Evolutionary conservation across 2,888 invertebrate species (phyloP).

Genomic region (Pandemis cinnamomeana): DNA sequence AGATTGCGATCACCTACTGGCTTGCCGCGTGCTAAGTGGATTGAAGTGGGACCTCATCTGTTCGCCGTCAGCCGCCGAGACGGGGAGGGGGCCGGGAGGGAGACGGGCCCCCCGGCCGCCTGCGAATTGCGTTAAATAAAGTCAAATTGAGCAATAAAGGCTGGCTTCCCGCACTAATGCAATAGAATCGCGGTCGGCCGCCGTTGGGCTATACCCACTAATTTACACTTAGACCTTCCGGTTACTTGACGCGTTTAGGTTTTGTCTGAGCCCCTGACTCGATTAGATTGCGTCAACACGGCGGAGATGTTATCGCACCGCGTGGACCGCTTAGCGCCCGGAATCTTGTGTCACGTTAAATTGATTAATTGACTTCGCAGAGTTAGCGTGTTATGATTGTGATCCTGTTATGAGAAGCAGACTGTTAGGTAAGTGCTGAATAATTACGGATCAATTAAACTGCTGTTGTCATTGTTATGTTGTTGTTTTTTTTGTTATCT

Average conservation of each 20-base stretch:
- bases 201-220: conserved; percentile 68
- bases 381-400: not conserved
- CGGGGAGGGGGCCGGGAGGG: conserved; percentile 56
- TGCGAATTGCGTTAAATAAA: conserved; percentile 80
- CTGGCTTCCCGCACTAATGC: conserved; percentile 78
- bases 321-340: conserved; percentile 2
- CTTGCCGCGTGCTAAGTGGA: conserved; percentile 79
- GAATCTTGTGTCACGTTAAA: conserved; percentile 6
- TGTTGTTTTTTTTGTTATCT: too few relatives aligned
- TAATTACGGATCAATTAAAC: too few relatives aligned
- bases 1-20: conserved; percentile 75
- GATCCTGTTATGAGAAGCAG: not conserved
- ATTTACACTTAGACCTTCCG: conserved; percentile 61
- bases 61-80: conserved; percentile 69
- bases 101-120: conserved; percentile 46
- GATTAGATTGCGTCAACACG: conserved; percentile 3
- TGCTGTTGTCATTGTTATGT: too few relatives aligned
- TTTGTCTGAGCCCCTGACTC: conserved; percentile 29
- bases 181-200: conserved; percentile 71
- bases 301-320: conserved; percentile 11
- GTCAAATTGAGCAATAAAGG: conserved; percentile 85
- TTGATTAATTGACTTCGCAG: conserved; percentile 1
- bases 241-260: conserved; percentile 39
- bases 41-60: conserved; percentile 83
- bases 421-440: too few relatives aligned